These are phyloP conservation scores for Hymenopus coronatus DNA, from an alignment of 2,888 invertebrate genomes.

Conservation along the genomic window DNA sequence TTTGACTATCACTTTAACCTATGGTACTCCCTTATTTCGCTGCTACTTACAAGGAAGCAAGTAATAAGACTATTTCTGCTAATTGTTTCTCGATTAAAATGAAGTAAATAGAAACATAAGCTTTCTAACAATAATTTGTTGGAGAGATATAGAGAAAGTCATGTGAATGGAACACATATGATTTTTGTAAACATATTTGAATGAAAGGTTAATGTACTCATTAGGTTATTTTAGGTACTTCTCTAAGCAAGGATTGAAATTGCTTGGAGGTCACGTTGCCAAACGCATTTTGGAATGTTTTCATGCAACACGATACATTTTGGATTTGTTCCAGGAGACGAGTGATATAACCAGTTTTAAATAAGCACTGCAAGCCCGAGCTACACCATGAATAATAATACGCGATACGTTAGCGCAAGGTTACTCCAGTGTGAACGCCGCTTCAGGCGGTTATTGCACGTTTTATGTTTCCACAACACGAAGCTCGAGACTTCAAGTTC, in stretches of 20 bases:
- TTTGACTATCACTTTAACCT: too few relatives aligned
- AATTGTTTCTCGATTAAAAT: too few relatives aligned
- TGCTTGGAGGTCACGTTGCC: not conserved
- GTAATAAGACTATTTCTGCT: too few relatives aligned
- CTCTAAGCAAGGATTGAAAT: not conserved
- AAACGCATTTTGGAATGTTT: not conserved
- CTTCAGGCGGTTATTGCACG: not conserved
- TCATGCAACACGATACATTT: not conserved
- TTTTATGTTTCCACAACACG: not conserved
- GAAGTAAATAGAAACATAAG: too few relatives aligned
- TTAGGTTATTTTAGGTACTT: too few relatives aligned
- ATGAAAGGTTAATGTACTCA: too few relatives aligned
- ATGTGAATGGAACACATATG: too few relatives aligned
- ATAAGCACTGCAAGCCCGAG: not conserved
- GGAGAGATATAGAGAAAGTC: too few relatives aligned
- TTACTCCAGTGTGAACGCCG: not conserved
- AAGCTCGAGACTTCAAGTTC: not conserved
- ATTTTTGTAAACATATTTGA: too few relatives aligned
- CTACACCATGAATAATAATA: not conserved
- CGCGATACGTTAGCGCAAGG: not conserved
- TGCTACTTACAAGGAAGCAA: too few relatives aligned
- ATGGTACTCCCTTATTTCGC: too few relatives aligned
- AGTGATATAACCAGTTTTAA: not conserved
- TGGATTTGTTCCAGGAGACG: not conserved
- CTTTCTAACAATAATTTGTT: too few relatives aligned